These are phyloP conservation scores for Archips xylosteana DNA, from an alignment of 2,888 invertebrate genomes.

Conservation along the genomic window DNA sequence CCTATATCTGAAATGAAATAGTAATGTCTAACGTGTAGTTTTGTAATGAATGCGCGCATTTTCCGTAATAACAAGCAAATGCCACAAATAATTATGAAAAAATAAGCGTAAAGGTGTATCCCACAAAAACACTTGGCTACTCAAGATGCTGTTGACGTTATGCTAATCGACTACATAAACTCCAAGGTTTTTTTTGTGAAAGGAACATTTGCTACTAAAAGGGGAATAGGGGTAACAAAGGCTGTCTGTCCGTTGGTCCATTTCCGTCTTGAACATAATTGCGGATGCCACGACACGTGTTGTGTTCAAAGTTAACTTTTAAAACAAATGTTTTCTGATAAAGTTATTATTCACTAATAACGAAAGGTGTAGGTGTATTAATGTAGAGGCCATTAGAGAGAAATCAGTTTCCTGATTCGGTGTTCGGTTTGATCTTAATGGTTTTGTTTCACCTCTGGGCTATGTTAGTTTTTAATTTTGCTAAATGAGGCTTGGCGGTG, in stretches of 20 bases:
- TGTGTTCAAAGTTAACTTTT: constrained; percentile 25
- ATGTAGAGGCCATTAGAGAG: constrained; percentile 32
- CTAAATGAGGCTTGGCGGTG: neutral
- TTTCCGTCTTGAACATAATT: constrained; percentile 42
- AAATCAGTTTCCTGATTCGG: constrained; percentile 32
- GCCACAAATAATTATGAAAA: neutral
- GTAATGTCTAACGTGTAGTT: no score
- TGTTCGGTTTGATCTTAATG: constrained; percentile 21
- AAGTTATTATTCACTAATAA: constrained; percentile 39
- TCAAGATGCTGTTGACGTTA: constrained; percentile 17
- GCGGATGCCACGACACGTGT: constrained; percentile 45
- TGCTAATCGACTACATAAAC: neutral
- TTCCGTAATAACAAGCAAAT: neutral
- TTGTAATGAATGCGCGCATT: no score
- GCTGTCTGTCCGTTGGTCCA: constrained; percentile 40
- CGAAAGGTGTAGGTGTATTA: constrained; percentile 28
- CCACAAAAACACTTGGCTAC: neutral
- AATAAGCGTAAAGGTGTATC: neutral
- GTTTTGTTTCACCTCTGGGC: constrained; percentile 13
- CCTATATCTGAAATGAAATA: no score
- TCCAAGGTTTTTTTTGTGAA: constrained; percentile 19
- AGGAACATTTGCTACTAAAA: constrained; percentile 35
- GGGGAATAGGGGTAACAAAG: constrained; percentile 38
- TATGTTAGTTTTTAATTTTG: constrained; percentile 18
- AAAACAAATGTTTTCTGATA: constrained; percentile 25